Conservation (phyloP, 2,888 invertebrate genomes). For the Agrypnus murinus region DNA sequence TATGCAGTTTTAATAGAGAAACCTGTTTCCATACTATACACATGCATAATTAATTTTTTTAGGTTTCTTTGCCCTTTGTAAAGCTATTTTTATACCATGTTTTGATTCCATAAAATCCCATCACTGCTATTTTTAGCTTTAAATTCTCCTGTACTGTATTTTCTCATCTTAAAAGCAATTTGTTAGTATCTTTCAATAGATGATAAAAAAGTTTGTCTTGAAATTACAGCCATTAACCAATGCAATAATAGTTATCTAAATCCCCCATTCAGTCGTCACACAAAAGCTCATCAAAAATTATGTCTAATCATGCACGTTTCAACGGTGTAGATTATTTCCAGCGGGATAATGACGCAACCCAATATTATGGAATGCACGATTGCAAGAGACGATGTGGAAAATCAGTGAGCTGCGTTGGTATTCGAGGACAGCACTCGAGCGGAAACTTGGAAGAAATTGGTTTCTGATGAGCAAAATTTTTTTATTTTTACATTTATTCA, state of each 20-base stretch:
- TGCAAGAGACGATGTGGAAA: constrained; percentile 44
- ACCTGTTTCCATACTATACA: constrained; percentile 4
- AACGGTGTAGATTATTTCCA: constrained; percentile 3
- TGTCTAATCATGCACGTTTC: constrained; percentile 13
- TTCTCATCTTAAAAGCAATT: not conserved
- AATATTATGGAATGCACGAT: constrained; percentile 37
- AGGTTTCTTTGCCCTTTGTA: constrained; percentile 5
- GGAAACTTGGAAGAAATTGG: constrained; percentile 38
- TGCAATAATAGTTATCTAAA: not conserved
- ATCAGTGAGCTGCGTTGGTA: constrained; percentile 39
- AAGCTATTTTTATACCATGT: not conserved
- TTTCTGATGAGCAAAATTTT: constrained; percentile 35
- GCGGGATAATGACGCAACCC: constrained; percentile 38
- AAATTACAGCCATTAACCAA: not conserved
- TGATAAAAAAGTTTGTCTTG: not conserved
- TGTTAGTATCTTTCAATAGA: not conserved
- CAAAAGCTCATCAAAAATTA: constrained; percentile 11
- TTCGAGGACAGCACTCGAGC: constrained; percentile 42
- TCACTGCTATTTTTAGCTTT: constrained; percentile 1
- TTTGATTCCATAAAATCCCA: constrained; percentile 9
- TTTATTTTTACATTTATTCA: not conserved
- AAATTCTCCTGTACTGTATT: not conserved
- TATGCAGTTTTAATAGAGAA: constrained; percentile 17
- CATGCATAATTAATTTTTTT: too few species aligned
- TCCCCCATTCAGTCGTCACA: constrained; percentile 6